Percentiles rank a stretch among this genome's conserved stretches.
These are phyloP conservation scores for Augochlorella aurata DNA, from an alignment of 2,888 invertebrate species.

Conservation along the genomic window DNA sequence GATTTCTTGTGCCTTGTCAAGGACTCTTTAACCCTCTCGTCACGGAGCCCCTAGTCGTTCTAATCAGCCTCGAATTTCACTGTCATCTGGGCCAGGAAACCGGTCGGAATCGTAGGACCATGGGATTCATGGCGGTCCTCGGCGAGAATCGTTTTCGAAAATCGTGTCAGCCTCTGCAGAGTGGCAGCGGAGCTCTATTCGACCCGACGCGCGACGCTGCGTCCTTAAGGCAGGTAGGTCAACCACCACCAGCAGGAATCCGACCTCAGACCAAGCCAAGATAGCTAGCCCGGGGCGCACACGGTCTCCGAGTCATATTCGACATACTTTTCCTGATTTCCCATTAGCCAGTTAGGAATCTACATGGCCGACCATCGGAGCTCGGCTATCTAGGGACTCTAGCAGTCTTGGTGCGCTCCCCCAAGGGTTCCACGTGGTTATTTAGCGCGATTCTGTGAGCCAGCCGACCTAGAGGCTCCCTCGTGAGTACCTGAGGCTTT, in stretches of 20 bases:
- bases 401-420: background rate
- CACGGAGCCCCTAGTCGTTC: background rate
- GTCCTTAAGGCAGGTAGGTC: background rate
- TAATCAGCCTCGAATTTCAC: background rate
- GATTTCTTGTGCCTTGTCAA: background rate
- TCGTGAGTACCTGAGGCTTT: background rate
- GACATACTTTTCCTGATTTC: constrained; percentile 2
- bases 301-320: background rate
- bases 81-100: background rate
- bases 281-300: background rate
- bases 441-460: constrained; percentile 5
- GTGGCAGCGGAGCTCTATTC: background rate
- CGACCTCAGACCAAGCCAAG: background rate
- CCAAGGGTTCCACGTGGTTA: background rate
- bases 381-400: background rate
- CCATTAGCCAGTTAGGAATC: background rate
- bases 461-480: background rate
- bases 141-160: background rate
- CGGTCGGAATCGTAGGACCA: background rate
- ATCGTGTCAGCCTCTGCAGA: background rate
- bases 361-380: background rate
- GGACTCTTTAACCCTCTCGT: background rate
- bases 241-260: background rate
- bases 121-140: background rate
- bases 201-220: background rate